Percentiles rank a stretch among this genome's conserved stretches.
phyloP scores from a whole-genome alignment of 2,797 vertebrate species.

The Momotus momota region DNA sequence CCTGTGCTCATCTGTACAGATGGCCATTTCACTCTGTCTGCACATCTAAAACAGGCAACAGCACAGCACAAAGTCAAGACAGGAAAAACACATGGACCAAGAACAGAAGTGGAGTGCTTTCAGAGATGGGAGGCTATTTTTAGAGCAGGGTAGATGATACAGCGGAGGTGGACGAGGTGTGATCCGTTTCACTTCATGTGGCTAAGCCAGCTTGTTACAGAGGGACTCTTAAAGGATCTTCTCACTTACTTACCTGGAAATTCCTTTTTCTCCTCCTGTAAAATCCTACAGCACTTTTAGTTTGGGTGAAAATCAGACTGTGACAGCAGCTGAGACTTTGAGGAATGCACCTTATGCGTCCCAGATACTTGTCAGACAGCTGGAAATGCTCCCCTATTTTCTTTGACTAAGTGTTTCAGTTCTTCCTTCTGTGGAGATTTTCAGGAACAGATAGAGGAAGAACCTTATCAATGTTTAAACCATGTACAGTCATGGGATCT shows the following conservation, averaged over 20 bases:
- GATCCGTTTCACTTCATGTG: not conserved
- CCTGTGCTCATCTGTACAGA: not conserved
- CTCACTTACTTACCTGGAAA: conserved; percentile 30
- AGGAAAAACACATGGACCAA: not conserved
- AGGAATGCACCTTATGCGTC: not conserved
- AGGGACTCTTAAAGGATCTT: not conserved
- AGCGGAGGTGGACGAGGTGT: not conserved
- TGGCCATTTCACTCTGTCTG: not conserved
- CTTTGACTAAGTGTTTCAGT: not conserved
- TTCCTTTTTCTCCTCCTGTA: not conserved
- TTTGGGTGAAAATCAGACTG: not conserved
- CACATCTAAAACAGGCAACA: not conserved
- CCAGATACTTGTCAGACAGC: not conserved
- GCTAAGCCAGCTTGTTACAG: not conserved
- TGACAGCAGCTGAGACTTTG: not conserved
- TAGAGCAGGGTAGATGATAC: not conserved
- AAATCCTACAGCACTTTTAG: not conserved
- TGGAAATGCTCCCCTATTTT: not conserved
- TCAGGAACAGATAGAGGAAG: not conserved
- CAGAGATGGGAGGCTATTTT: not conserved
- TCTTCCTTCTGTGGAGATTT: not conserved
- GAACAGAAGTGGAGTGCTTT: not conserved
- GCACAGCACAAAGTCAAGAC: not conserved
- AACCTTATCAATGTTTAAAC: not conserved
- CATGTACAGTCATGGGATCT: not conserved